Evolutionary conservation across 1,140 invertebrate species (phyloP).

Genomic region (Micrasema minimum): DNA sequence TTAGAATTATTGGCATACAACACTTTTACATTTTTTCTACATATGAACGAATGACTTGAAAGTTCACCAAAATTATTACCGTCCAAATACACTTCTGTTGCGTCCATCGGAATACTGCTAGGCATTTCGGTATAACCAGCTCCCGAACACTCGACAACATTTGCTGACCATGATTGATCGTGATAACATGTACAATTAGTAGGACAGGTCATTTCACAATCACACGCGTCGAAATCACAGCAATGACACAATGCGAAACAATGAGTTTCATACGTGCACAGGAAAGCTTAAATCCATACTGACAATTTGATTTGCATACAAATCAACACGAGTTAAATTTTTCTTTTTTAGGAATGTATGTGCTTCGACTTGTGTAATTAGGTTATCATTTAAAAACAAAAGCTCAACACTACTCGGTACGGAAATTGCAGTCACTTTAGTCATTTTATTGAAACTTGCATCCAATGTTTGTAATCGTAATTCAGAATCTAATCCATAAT

Average conservation of each 20-base stretch:
- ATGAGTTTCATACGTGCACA: constrained; percentile 92
- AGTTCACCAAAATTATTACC: constrained; percentile 89
- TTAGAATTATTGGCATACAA: constrained; percentile 90
- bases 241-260: constrained; percentile 94
- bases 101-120: constrained; percentile 91
- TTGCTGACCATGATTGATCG: constrained; percentile 92
- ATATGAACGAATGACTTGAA: constrained; percentile 90
- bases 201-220: constrained; percentile 95
- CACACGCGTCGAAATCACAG: constrained; percentile 94
- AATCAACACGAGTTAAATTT: constrained; percentile 84
- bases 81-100: constrained; percentile 92
- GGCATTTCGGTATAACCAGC: constrained; percentile 84
- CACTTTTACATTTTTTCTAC: constrained; percentile 86
- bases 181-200: constrained; percentile 94
- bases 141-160: constrained; percentile 91
- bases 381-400: constrained; percentile 85
- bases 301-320: constrained; percentile 87
- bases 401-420: constrained; percentile 83
- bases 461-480: constrained; percentile 81
- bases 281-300: constrained; percentile 78
- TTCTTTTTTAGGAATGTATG: constrained; percentile 86
- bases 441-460: constrained; percentile 84
- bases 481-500: constrained; percentile 75
- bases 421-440: constrained; percentile 74
- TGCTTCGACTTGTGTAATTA: constrained; percentile 80